Conservation (phyloP, 2,888 invertebrate species). For the Acanthoscelides obtectus region DNA sequence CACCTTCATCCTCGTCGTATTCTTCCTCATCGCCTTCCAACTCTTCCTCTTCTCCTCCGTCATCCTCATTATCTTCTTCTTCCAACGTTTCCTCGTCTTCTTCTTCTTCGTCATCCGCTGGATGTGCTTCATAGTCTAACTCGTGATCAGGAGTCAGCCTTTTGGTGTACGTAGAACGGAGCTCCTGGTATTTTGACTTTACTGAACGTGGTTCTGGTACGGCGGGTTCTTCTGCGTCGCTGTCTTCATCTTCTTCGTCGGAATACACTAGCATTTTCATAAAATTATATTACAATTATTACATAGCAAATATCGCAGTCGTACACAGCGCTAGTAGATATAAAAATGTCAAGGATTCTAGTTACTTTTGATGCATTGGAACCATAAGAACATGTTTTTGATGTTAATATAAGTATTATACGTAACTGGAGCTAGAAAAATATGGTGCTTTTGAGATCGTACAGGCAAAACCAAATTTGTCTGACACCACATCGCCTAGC, state of each 20-base stretch:
- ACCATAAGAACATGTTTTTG: too few relatives aligned
- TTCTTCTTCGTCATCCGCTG: constrained; percentile 39
- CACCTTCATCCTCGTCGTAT: constrained; percentile 60
- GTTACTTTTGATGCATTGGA: too few relatives aligned
- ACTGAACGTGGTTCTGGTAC: constrained; percentile 24
- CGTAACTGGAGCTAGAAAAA: too few relatives aligned
- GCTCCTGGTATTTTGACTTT: constrained; percentile 41
- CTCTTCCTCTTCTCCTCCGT: constrained; percentile 48
- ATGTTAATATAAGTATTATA: too few relatives aligned
- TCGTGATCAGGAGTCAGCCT: constrained; percentile 39
- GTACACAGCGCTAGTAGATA: too few relatives aligned
- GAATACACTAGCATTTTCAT: constrained; percentile 33
- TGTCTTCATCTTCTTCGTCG: constrained; percentile 45
- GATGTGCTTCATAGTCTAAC: constrained; percentile 27
- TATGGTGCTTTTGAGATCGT: too few relatives aligned
- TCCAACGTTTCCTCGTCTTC: constrained; percentile 46
- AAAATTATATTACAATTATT: not conserved
- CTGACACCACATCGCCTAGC: too few relatives aligned
- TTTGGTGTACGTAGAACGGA: constrained; percentile 39
- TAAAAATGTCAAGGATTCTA: too few relatives aligned
- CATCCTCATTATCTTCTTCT: constrained; percentile 41
- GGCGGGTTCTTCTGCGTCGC: constrained; percentile 32
- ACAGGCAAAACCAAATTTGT: too few relatives aligned
- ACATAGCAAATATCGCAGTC: too few relatives aligned
- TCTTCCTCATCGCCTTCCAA: constrained; percentile 50